A percentile compares a stretch with the other conserved stretches of the same genome.
phyloP scores from a whole-genome alignment of 2,797 vertebrate genomes.

The Clarias laeviceps region DNA sequence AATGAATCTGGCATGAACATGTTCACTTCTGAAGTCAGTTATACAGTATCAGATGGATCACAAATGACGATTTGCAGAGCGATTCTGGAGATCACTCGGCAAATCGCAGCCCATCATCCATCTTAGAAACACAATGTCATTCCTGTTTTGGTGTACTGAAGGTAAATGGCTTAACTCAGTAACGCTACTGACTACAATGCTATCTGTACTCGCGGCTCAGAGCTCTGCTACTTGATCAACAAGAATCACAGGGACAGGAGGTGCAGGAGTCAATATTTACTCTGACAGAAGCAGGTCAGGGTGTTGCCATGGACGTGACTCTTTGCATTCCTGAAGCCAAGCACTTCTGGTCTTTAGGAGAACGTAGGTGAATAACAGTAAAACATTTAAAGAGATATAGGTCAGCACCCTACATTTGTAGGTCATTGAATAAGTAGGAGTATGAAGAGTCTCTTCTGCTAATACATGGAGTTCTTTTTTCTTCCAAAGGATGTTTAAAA shows the following conservation, averaged over 20 bases:
- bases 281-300: conserved; percentile 52
- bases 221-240: conserved; percentile 52
- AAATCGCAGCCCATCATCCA: background rate
- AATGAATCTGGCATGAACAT: background rate
- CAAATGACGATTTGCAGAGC: background rate
- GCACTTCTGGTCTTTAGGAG: conserved; percentile 6
- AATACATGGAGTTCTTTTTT: background rate
- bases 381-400: conserved; percentile 56
- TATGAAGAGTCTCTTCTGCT: background rate
- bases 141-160: conserved; percentile 54
- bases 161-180: conserved; percentile 64
- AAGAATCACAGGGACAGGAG: conserved; percentile 64
- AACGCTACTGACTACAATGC: conserved; percentile 55
- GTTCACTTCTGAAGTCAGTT: background rate
- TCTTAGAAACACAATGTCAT: conserved; percentile 6
- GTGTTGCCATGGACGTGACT: conserved; percentile 70
- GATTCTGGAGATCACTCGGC: background rate
- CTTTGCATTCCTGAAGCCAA: conserved; percentile 70
- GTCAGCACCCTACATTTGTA: background rate
- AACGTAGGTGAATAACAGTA: conserved; percentile 1
- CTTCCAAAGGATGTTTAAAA: conserved; percentile 3
- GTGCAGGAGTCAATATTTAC: conserved; percentile 78
- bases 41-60: background rate
- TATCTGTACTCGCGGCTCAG: conserved; percentile 7
- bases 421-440: background rate